Base-by-base conservation (phyloP, 2,888 invertebrate species). In the Mesorhabditis sp. region DNA sequence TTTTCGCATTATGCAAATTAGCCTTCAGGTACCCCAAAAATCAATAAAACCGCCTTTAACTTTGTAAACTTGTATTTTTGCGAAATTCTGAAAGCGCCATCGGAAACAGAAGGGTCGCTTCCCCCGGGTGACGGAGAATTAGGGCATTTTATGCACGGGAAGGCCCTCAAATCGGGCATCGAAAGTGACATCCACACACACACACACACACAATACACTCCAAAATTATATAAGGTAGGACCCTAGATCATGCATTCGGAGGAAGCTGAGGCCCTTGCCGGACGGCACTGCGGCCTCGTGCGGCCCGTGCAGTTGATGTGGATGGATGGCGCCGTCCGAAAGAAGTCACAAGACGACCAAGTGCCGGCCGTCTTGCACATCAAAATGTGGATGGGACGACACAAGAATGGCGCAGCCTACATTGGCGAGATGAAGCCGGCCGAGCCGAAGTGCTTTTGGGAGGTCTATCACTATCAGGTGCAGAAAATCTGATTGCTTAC, bases 321-420 rank as follows among this genome's bases (percentile, higher is more conserved):
- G 78, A 74, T 75, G 10, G 70, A 70, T 15, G 62, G 71, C 41
- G 65, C 73, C 4, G 70, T 74, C 67, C 70, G 71, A 44, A 75
- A 72, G 62, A 70, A 72, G 44, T 67, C 74, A 15, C 70, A 67
- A 28, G 72, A 74, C 41, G 58, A 50, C 2, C 10, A 50, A 50
- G 58, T 50, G 42, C 78, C 80, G 2, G 78, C 73, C 4, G 77
- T 82, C 3, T 67, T 83, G 2, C 83, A 82, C 66, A 75, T 77
- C 7, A 76, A 74, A 28, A 69, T 81, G 70, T 83, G 82, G 82
- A 76, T 83, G 45, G 83, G 83, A 7, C 64, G 69, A 4, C 62
- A 65, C 1, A 68, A 67, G 4, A 44, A 71, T 0, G 68, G 72
- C 6, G 45, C 62, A 4, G 67, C 70, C 7, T 77, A 67, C 10